Evolutionary conservation across 2,113 vertebrate genomes (phyloP), one percentile per base, ranked within the genome.

Genomic region (Vulpes vulpes): DNA sequence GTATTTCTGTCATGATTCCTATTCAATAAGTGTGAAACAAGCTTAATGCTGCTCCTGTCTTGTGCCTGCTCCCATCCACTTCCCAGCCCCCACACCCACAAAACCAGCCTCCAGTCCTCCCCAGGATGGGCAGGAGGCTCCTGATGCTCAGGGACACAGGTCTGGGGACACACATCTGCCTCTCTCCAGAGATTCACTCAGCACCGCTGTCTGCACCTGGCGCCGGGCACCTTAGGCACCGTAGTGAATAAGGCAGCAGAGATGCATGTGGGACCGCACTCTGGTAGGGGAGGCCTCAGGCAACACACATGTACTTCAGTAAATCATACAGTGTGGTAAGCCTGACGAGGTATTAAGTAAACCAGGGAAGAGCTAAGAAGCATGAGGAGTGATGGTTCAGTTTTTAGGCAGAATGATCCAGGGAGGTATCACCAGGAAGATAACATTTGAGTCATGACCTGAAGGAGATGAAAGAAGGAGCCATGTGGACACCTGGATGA

Each of bases 251-350:
- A 55, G 23, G 53, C 49, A 38, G 32, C 53, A 73, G 5, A 69
- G 84, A 15, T 38, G 35, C 35, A 22, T 1, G 0, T 12, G 43
- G 19, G n/a, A 8, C 67, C 3, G 15, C 2, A 10, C 17, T 43
- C 4, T 32, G 23, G 1, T 14, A 1, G 35, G 17, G 51, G 23
- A 89, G 73, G 49, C 38, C 43, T 43, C 43, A 64, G 16, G 23
- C 59, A 69, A 0, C 8, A 19, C 5, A 2, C 25, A 38, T 43
- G n/a, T 17, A 25, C 30, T 32, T 53, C 16, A n/a, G n/a, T 53
- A 59, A 14, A 22, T 83, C 55, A 1, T 6, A 7, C 59, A 19
- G 1, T 7, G 5, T 35, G 51, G 35, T 12, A 0, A 2, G 0
- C n/a, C 8, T 59, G 93, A 10, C 27, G 14, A 73, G 16, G 16